These are phyloP conservation scores for Morpho helenor DNA, from an alignment of 2,888 invertebrate genomes.

Conservation along the genomic window DNA sequence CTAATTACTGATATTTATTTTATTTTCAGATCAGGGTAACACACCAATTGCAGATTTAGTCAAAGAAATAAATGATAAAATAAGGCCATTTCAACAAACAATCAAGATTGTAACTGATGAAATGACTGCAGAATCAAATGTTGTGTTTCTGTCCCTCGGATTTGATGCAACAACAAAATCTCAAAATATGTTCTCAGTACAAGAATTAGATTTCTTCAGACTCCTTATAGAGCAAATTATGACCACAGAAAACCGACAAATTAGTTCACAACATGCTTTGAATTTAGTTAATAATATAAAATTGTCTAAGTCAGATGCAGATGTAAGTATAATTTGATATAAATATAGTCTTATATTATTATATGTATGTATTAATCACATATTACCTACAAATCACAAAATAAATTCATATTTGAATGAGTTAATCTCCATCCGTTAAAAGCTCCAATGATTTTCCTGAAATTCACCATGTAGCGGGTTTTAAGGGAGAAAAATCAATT, in stretches of 20 bases:
- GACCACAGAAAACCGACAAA: slow-evolving; percentile 55
- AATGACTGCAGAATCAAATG: slow-evolving; percentile 51
- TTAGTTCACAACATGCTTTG: slow-evolving; percentile 57
- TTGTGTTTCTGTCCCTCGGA: slow-evolving; percentile 58
- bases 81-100: slow-evolving; percentile 53
- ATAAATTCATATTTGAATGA: too few relatives aligned
- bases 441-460: too few relatives aligned
- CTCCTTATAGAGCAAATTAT: slow-evolving; percentile 62
- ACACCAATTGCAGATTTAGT: slow-evolving; percentile 42
- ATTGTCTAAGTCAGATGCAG: slow-evolving; percentile 59
- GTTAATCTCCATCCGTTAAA: too few relatives aligned
- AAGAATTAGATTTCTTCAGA: slow-evolving; percentile 63
- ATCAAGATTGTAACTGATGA: slow-evolving; percentile 62
- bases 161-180: slow-evolving; percentile 61
- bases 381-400: too few relatives aligned
- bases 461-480: too few relatives aligned
- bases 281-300: slow-evolving; percentile 59
- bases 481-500: too few relatives aligned
- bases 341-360: too few relatives aligned
- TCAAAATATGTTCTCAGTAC: slow-evolving; percentile 55
- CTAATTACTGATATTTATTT: not conserved
- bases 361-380: too few relatives aligned
- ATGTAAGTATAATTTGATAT: slow-evolving; percentile 39
- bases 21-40: slow-evolving; percentile 5
- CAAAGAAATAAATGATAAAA: slow-evolving; percentile 54